phyloP scores from a whole-genome alignment of 2,888 invertebrate species.

The Drosophila flavopinicola region DNA sequence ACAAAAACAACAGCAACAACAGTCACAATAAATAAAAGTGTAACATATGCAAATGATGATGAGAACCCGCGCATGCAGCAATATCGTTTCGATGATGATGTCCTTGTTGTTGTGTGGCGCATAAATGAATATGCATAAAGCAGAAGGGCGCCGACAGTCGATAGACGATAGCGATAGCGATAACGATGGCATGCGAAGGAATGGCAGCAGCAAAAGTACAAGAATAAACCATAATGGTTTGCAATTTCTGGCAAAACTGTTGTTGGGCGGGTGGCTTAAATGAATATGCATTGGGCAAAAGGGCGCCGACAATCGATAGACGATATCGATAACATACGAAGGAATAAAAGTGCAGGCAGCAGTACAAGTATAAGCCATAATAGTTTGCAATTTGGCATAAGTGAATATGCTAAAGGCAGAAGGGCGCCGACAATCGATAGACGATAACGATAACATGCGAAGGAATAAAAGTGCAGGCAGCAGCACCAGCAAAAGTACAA shows the following conservation, averaged over 20 bases:
- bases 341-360: slow-evolving; percentile 31
- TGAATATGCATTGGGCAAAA: slow-evolving; percentile 66
- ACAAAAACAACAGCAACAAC: slow-evolving; percentile 20
- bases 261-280: slow-evolving; percentile 18
- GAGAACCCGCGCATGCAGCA: slow-evolving; percentile 62
- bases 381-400: slow-evolving; percentile 62
- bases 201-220: slow-evolving; percentile 40
- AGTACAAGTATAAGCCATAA: slow-evolving; percentile 58
- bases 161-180: slow-evolving; percentile 42
- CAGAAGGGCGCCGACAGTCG: slow-evolving; percentile 42
- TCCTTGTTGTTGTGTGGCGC: slow-evolving; percentile 29
- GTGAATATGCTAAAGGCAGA: slow-evolving; percentile 64
- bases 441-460: too few species aligned
- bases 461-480: too few species aligned
- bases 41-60: slow-evolving; percentile 80
- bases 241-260: too few species aligned
- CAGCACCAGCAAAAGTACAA: slow-evolving; percentile 44
- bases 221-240: slow-evolving; percentile 60
- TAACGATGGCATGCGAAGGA: too few species aligned
- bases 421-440: slow-evolving; percentile 47
- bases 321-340: slow-evolving; percentile 42
- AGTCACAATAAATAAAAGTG: slow-evolving; percentile 74
- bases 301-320: slow-evolving; percentile 49
- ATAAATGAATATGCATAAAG: slow-evolving; percentile 65
- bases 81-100: too few species aligned